Evolutionary conservation across 2,113 vertebrate genomes (phyloP).

Genomic region (Piaya cayana): DNA sequence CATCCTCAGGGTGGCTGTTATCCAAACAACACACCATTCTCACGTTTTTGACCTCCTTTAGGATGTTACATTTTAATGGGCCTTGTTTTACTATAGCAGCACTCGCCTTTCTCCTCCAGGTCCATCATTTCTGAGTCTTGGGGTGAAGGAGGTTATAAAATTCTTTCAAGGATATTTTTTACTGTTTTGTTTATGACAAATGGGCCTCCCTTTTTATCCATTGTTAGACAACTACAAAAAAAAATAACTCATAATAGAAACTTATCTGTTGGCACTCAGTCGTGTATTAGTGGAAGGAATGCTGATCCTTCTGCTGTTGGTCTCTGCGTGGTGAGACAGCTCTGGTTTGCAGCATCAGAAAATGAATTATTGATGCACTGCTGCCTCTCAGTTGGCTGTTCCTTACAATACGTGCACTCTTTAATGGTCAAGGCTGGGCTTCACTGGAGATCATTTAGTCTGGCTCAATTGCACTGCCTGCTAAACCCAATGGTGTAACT

Average conservation of each 20-base stretch:
- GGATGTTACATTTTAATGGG: neutral
- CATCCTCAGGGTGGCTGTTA: neutral
- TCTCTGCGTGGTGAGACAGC: neutral
- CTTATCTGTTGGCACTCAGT: neutral
- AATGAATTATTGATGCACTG: neutral
- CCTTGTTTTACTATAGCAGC: neutral
- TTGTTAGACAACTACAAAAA: neutral
- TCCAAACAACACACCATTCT: neutral
- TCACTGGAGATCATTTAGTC: neutral
- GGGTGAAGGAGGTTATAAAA: neutral
- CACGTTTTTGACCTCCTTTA: neutral
- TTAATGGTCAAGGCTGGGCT: neutral
- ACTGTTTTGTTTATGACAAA: neutral
- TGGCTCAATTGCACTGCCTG: neutral
- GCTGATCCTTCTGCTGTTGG: neutral
- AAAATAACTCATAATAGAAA: neutral
- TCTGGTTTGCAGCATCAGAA: neutral
- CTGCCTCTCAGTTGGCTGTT: neutral
- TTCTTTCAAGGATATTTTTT: conserved; percentile 7
- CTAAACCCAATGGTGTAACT: too few species aligned
- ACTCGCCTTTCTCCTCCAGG: neutral
- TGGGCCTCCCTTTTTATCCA: neutral
- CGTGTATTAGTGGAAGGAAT: neutral
- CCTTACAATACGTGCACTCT: neutral
- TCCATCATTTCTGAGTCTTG: neutral